Conservation (phyloP, 1,140 invertebrate species). For the Orchesella cincta region DNA sequence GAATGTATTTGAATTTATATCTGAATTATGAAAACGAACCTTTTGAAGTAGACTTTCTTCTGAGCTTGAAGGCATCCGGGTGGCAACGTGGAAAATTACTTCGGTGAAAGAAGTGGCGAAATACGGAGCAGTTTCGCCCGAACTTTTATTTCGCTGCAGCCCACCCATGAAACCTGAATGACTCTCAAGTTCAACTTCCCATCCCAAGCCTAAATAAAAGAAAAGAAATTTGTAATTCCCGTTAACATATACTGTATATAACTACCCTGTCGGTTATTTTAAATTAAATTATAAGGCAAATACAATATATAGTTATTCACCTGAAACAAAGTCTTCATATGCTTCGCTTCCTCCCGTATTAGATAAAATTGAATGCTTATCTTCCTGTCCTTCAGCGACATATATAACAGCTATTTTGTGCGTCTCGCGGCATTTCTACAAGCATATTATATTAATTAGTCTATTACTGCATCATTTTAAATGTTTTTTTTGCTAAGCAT, state of each 20-base stretch:
- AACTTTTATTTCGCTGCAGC: constrained; percentile 83
- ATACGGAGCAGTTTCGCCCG: constrained; percentile 91
- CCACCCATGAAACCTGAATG: constrained; percentile 97
- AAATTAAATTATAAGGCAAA: neutral
- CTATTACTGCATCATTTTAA: too few relatives aligned
- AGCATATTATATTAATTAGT: constrained; percentile 40
- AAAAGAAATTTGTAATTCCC: neutral
- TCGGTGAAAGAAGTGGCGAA: constrained; percentile 87
- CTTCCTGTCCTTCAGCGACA: constrained; percentile 94
- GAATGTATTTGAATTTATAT: neutral
- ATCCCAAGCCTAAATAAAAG: constrained; percentile 60
- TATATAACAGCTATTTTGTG: constrained; percentile 99
- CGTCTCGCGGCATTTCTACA: constrained; percentile 82
- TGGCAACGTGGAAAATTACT: constrained; percentile 92
- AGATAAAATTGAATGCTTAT: constrained; percentile 86
- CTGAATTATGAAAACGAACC: constrained; percentile 57
- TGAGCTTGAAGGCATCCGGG: constrained; percentile 84
- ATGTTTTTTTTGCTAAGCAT: too few relatives aligned
- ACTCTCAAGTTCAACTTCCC: constrained; percentile 74
- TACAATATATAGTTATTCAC: too few relatives aligned
- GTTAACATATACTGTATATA: constrained; percentile 2
- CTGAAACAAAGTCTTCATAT: constrained; percentile 94
- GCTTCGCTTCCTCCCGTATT: constrained; percentile 82
- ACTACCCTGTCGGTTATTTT: neutral
- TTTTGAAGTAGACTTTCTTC: constrained; percentile 87